Conservation (phyloP, 1,140 invertebrate genomes). For the Aricia agestis region DNA sequence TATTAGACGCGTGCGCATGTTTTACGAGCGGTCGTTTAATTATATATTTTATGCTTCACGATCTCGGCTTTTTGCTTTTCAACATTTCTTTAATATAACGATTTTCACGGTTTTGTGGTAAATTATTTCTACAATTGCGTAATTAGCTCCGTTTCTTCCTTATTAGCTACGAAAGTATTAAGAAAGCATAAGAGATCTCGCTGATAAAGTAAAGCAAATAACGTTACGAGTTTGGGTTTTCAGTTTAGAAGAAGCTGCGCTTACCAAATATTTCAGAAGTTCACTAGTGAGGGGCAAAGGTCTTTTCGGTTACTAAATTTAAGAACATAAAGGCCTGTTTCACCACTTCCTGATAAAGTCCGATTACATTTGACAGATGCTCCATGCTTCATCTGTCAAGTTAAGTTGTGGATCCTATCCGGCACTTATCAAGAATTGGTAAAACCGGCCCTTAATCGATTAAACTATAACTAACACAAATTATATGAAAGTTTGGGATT, state of each 20-base stretch:
- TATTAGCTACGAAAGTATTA: not conserved
- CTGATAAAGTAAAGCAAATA: not conserved
- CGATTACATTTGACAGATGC: no score
- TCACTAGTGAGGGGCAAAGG: not conserved
- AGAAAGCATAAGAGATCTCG: not conserved
- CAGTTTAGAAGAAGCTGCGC: not conserved
- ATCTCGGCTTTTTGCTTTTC: slow-evolving; percentile 8
- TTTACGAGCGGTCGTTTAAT: slow-evolving; percentile 13
- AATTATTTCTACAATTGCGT: slow-evolving; percentile 4
- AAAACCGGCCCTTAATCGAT: no score
- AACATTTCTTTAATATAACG: not conserved
- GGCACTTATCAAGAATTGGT: no score
- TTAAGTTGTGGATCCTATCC: no score
- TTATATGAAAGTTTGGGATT: no score
- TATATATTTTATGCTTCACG: slow-evolving; percentile 15
- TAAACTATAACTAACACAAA: no score
- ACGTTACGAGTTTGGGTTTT: not conserved
- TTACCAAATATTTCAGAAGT: not conserved
- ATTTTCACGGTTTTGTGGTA: slow-evolving; percentile 1
- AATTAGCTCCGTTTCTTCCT: not conserved
- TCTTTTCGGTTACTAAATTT: no score
- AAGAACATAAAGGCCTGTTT: no score
- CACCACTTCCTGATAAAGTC: no score
- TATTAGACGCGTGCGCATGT: slow-evolving; percentile 12
- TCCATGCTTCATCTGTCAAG: no score